Evolutionary conservation across 2,888 invertebrate genomes (phyloP).

Genomic region (Argyresthia goedartella): DNA sequence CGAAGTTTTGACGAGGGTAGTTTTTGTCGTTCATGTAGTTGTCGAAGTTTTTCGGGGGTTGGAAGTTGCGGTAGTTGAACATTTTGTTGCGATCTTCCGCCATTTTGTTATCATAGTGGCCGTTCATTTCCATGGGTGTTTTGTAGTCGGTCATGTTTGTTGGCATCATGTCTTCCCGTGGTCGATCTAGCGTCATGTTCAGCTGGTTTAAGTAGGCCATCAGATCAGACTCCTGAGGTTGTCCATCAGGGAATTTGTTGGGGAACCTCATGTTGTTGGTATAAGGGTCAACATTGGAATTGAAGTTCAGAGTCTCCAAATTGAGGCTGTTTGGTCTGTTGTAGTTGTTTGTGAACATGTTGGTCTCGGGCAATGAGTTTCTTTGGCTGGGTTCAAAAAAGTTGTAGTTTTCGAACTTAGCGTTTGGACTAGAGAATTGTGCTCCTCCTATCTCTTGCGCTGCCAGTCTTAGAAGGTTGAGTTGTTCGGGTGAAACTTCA

Average conservation of each 20-base stretch:
- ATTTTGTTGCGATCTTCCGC: slow-evolving; percentile 46
- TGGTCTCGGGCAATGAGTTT: slow-evolving; percentile 52
- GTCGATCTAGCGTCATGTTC: slow-evolving; percentile 37
- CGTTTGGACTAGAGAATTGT: slow-evolving; percentile 46
- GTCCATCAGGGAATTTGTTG: slow-evolving; percentile 31
- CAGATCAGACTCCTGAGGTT: slow-evolving; percentile 40
- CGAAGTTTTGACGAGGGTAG: slow-evolving; percentile 39
- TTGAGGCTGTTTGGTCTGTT: slow-evolving; percentile 53
- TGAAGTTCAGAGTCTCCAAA: slow-evolving; percentile 42
- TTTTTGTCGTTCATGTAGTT: slow-evolving; percentile 26
- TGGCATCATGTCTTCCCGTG: slow-evolving; percentile 34
- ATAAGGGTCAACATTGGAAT: slow-evolving; percentile 30
- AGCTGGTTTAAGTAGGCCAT: slow-evolving; percentile 47
- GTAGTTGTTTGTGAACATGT: slow-evolving; percentile 42
- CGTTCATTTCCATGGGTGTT: slow-evolving; percentile 44
- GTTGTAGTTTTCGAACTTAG: slow-evolving; percentile 48
- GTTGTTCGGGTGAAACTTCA: slow-evolving; percentile 53
- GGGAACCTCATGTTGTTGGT: slow-evolving; percentile 34
- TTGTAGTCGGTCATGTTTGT: slow-evolving; percentile 37
- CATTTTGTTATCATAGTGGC: slow-evolving; percentile 31
- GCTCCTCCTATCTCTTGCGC: slow-evolving; percentile 64
- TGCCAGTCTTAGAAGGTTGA: slow-evolving; percentile 58
- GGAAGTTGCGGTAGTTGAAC: slow-evolving; percentile 35
- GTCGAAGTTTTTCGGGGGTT: slow-evolving; percentile 39
- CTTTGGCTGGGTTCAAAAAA: slow-evolving; percentile 62